Evolutionary conservation across 1,140 invertebrate genomes (phyloP).

Genomic region (Carcinoscorpius rotundicauda): DNA sequence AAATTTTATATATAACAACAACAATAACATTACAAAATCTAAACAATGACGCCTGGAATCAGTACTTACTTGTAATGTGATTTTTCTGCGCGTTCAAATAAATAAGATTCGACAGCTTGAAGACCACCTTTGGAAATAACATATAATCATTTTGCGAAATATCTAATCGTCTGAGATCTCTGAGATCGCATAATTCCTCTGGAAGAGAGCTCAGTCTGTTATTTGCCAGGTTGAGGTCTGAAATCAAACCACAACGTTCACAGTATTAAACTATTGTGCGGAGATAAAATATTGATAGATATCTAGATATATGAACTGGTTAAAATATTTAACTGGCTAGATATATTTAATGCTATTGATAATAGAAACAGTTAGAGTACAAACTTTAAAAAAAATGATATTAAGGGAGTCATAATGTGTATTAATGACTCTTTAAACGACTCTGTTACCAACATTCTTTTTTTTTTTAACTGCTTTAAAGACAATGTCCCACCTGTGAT

Average conservation of each 20-base stretch:
- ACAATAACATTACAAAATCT: too few species aligned
- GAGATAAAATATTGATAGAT: too few species aligned
- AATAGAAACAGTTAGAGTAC: too few species aligned
- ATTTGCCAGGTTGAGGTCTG: constrained; percentile 74
- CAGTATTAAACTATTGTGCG: too few species aligned
- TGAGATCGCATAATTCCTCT: constrained; percentile 67
- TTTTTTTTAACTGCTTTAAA: not conserved
- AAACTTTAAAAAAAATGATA: too few species aligned
- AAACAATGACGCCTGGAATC: too few species aligned
- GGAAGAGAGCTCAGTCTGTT: constrained; percentile 80
- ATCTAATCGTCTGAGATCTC: constrained; percentile 60
- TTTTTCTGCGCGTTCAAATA: constrained; percentile 63
- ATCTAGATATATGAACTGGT: too few species aligned
- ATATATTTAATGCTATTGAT: too few species aligned
- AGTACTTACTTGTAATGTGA: constrained; percentile 55
- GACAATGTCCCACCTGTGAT: constrained; percentile 55
- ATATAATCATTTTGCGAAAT: constrained; percentile 83
- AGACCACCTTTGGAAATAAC: constrained; percentile 57
- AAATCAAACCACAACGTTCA: constrained; percentile 30
- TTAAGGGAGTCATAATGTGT: not conserved
- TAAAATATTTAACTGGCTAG: too few species aligned
- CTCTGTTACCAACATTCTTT: not conserved
- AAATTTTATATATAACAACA: too few species aligned
- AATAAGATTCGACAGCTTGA: constrained; percentile 58
- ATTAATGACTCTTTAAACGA: not conserved